A percentile compares a stretch with the other conserved stretches of the same genome.
Conservation (phyloP, 2,888 invertebrate species). For the Gasteruption jaculator region DNA sequence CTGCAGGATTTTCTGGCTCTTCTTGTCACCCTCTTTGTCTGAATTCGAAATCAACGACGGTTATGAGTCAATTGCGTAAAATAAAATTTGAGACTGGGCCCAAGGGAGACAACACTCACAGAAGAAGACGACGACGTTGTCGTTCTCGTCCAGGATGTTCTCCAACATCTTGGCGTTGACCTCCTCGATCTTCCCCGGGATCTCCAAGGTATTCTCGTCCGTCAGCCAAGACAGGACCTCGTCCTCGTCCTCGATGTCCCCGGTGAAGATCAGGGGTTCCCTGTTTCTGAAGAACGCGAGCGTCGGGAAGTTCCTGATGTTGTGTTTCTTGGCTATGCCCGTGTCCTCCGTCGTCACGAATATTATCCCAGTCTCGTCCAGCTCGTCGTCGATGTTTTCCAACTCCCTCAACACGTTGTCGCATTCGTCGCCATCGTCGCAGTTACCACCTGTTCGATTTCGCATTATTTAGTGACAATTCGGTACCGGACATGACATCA, state of each 20-base stretch:
- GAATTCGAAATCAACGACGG: slow-evolving; percentile 15
- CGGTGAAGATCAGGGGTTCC: slow-evolving; percentile 79
- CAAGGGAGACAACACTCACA: slow-evolving; percentile 64
- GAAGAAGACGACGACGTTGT: slow-evolving; percentile 88
- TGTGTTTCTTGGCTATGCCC: slow-evolving; percentile 74
- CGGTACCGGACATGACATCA: not conserved
- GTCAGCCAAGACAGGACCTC: slow-evolving; percentile 89
- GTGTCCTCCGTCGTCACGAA: slow-evolving; percentile 90
- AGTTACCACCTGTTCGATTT: slow-evolving; percentile 77
- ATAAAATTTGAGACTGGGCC: not conserved
- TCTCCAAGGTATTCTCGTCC: slow-evolving; percentile 84
- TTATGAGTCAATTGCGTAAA: not conserved
- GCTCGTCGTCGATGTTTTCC: slow-evolving; percentile 89
- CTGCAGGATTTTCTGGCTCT: slow-evolving; percentile 80
- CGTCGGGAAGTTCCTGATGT: slow-evolving; percentile 79
- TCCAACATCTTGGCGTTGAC: slow-evolving; percentile 88
- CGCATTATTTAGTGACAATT: not conserved
- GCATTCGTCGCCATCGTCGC: slow-evolving; percentile 83
- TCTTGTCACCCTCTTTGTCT: slow-evolving; percentile 89
- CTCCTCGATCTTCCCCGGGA: slow-evolving; percentile 90
- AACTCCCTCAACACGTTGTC: slow-evolving; percentile 80
- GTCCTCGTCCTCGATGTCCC: slow-evolving; percentile 87
- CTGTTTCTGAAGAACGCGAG: slow-evolving; percentile 89
- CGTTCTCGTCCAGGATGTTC: slow-evolving; percentile 81
- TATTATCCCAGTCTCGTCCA: slow-evolving; percentile 89